Evolutionary conservation across 2,113 vertebrate genomes (phyloP).

Genomic region (Heterocephalus glaber): DNA sequence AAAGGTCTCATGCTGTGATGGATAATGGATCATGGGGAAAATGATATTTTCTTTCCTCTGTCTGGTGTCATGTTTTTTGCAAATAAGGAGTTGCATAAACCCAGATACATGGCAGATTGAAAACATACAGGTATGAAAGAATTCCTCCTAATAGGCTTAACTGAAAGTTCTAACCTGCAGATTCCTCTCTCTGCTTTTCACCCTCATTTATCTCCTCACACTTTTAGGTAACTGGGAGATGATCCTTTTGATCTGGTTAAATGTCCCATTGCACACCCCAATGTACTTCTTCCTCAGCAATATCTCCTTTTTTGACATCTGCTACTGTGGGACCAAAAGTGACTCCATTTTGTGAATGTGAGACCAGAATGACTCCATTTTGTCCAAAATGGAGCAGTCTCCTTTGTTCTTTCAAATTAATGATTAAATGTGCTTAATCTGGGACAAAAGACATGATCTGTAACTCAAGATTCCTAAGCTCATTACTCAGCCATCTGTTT

Average conservation of each 20-base stretch:
- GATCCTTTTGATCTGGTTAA: slow-evolving; percentile 57
- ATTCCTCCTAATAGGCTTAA: slow-evolving; percentile 71
- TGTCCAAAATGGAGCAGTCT: no score
- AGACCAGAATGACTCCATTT: no score
- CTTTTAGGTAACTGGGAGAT: slow-evolving; percentile 72
- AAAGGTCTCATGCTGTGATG: neutral
- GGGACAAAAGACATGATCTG: no score
- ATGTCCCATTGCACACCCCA: slow-evolving; percentile 56
- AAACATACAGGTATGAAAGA: slow-evolving; percentile 63
- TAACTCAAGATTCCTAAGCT: no score
- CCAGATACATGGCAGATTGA: neutral
- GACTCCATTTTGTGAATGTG: no score
- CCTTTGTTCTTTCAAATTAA: no score
- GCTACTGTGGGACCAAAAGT: no score
- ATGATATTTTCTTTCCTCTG: neutral
- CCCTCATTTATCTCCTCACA: slow-evolving; percentile 60
- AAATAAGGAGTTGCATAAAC: neutral
- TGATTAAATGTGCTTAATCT: no score
- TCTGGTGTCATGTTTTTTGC: neutral
- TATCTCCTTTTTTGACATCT: slow-evolving; percentile 76
- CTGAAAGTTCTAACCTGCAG: slow-evolving; percentile 44
- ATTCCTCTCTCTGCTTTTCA: slow-evolving; percentile 62
- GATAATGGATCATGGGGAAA: neutral
- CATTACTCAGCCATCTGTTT: no score
- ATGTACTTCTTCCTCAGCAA: slow-evolving; percentile 79